A percentile compares a stretch with the other conserved stretches of the same genome.
These are phyloP conservation scores for Diacarnus erythraeanus DNA, from an alignment of 37 sponge, comb jelly and placozoan species.

Conservation along the genomic window DNA sequence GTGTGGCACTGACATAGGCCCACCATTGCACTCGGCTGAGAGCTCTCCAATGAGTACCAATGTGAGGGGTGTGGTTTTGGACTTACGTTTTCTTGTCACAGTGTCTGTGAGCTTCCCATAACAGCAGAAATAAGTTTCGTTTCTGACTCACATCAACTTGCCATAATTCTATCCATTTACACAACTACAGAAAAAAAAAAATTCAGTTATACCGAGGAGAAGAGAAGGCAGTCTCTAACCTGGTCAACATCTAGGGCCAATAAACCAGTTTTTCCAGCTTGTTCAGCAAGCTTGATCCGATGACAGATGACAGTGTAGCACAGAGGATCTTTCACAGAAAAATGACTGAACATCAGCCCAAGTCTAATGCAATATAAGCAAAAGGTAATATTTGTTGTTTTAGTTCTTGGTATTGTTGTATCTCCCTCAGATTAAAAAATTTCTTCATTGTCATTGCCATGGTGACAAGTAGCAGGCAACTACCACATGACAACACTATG, in stretches of 20 bases:
- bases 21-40: too few relatives aligned
- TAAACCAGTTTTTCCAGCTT: not conserved
- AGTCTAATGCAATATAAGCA: not conserved
- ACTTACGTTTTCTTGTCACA: slow-evolving; percentile 39
- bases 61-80: not conserved
- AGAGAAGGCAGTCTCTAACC: slow-evolving; percentile 7
- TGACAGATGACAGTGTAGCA: slow-evolving; percentile 31
- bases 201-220: not conserved
- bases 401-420: not conserved
- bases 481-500: slow-evolving; percentile 34
- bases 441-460: slow-evolving; percentile 21
- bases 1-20: not conserved
- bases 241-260: slow-evolving; percentile 33
- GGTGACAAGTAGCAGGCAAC: slow-evolving; percentile 47
- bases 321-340: slow-evolving; percentile 27
- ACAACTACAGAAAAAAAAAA: slow-evolving; percentile 16
- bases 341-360: slow-evolving; percentile 59
- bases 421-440: slow-evolving; percentile 24
- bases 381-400: not conserved
- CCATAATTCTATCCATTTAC: slow-evolving; percentile 52
- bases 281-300: slow-evolving; percentile 20
- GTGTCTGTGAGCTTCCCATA: slow-evolving; percentile 42
- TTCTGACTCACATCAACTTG: slow-evolving; percentile 10
- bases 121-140: slow-evolving; percentile 3
- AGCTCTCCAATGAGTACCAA: too few relatives aligned